Evolutionary conservation across 1,140 invertebrate genomes (phyloP).

Genomic region (Gryon sp.): DNA sequence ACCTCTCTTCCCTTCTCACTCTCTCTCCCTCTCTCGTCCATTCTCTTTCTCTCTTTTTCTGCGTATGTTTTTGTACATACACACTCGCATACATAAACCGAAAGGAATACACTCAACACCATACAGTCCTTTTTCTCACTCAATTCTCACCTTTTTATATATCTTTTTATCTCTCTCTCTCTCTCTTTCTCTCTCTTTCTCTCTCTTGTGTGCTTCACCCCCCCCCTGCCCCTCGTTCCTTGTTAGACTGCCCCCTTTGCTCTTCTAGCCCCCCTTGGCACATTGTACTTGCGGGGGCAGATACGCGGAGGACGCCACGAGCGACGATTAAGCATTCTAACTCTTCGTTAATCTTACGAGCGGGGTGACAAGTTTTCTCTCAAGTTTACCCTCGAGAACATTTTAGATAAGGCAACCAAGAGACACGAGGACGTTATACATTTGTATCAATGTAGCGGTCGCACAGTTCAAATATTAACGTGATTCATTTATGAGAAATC

Average conservation of each 20-base stretch:
- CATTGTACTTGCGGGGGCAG: slow-evolving; percentile 3
- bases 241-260: too few species aligned
- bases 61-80: too few species aligned
- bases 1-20: neutral
- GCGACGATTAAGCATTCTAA: slow-evolving; percentile 65
- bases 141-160: too few species aligned
- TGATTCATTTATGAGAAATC: too few species aligned
- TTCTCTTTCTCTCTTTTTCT: too few species aligned
- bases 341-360: slow-evolving; percentile 73
- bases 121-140: too few species aligned
- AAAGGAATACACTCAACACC: too few species aligned
- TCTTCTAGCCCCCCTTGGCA: neutral
- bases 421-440: slow-evolving; percentile 44
- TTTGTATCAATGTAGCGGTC: slow-evolving; percentile 10
- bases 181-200: too few species aligned
- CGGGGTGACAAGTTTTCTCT: slow-evolving; percentile 64
- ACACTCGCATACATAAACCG: too few species aligned
- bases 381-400: slow-evolving; percentile 57
- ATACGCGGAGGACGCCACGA: slow-evolving; percentile 36
- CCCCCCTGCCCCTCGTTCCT: too few species aligned
- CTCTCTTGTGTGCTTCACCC: neutral
- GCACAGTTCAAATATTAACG: neutral
- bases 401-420: slow-evolving; percentile 70
- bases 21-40: too few species aligned
- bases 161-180: too few species aligned